Percentiles rank a stretch among this genome's conserved stretches.
Evolutionary conservation across 2,888 invertebrate species (phyloP).

Genomic region (Leptinotarsa rubiginosa): DNA sequence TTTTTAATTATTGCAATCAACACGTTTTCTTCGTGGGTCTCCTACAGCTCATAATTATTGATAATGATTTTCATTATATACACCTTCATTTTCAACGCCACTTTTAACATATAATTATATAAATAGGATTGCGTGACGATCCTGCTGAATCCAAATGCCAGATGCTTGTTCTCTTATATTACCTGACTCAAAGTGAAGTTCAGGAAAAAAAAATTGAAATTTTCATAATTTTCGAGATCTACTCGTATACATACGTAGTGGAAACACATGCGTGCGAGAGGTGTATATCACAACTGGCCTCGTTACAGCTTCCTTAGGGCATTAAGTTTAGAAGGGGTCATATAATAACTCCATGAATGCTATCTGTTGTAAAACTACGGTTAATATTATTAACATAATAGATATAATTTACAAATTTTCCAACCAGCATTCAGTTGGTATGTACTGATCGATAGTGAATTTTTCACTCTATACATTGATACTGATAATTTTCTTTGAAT

Average conservation of each 20-base stretch:
- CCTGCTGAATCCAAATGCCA: neutral
- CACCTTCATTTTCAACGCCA: slow-evolving; percentile 13
- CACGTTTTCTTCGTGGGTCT: neutral
- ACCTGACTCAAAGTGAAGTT: neutral
- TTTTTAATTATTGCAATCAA: neutral
- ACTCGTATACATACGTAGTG: neutral
- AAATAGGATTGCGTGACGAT: slow-evolving; percentile 9
- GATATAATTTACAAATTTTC: too few relatives aligned
- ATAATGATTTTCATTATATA: neutral
- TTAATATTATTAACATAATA: too few relatives aligned
- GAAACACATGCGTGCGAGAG: too few relatives aligned
- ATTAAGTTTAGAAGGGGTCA: neutral
- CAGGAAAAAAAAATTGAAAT: neutral
- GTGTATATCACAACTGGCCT: neutral
- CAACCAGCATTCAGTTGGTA: too few relatives aligned
- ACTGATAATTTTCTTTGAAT: too few relatives aligned
- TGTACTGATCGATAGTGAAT: too few relatives aligned
- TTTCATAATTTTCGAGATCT: too few relatives aligned
- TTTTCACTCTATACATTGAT: too few relatives aligned
- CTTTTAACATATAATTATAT: slow-evolving; percentile 17
- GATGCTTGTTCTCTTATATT: neutral
- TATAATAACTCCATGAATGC: neutral
- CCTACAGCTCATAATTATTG: neutral
- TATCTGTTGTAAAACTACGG: neutral
- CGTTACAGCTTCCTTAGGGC: slow-evolving; percentile 10